Base-by-base conservation (phyloP, 2,797 vertebrate species). In the Diglossa cyanea region DNA sequence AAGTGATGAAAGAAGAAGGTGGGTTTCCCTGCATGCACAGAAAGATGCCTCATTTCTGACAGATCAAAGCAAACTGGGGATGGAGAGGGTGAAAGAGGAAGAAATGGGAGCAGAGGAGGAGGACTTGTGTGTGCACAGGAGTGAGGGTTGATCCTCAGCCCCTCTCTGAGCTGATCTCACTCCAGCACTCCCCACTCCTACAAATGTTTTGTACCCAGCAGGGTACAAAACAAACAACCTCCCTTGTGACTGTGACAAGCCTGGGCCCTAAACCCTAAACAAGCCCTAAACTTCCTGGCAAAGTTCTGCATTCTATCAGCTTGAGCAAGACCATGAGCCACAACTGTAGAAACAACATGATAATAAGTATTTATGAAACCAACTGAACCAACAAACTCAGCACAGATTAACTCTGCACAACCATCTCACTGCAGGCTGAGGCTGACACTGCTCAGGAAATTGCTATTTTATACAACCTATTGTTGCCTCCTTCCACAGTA, bases 1-100 rank as follows among this genome's bases (percentile, higher is more conserved):
- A 67, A 58, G 48, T 5, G 8, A 35, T 44, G 19, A 50, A 78
- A 89, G 39, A 13, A 28, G 31, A 86, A 89, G 42, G 26, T 60
- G 33, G 12, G 21, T n/a, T 78, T 88, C 42, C 23, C 26, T 50
- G 50, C 33, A 61, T 15, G 35, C 62, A 86, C 17, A 51, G 31
- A 79, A 93, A 44, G 0, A 0, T 54, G 30, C 30, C 35, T 18
- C 2, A 0, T 3, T 73, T 51, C 44, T 55, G 48, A 24, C 53
- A 70, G n/a, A 77, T 21, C 31, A 74, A 61, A 17, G 37, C 31
- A 60, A 79, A 47, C 10, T 30, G 25, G 8, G 13, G 13, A 31
- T 17, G 16, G 53, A 88, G 58, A 57, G 19, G 12, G 57, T 63
- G 18, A 93, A 39, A 48, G 24, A 88, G 45, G n/a, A 53, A 66